Evolutionary conservation across 1,140 invertebrate species (phyloP), one percentile per base, ranked within the genome.

Genomic region (Teleopsis dalmanni): DNA sequence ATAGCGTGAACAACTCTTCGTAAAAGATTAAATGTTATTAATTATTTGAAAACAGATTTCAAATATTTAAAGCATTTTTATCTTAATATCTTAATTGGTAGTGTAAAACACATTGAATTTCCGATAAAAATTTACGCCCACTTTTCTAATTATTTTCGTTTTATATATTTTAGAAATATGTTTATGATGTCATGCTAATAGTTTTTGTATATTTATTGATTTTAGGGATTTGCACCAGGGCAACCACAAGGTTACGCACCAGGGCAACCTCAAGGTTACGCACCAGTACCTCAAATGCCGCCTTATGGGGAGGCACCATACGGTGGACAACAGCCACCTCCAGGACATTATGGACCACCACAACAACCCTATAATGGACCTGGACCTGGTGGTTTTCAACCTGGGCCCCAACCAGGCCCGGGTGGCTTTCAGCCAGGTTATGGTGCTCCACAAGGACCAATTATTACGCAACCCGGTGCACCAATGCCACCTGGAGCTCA

Each of bases 391-490:
- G 57, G 52, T 4, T 34, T 29, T 3, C 62, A 44, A 27, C 48
- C 38, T 4, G 27, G n/a, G 11, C 29, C 9, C 23, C 47, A 31
- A n/a, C 26, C 26, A 6, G 29, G 29, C 23, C 31, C 10, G 35
- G 50, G 43, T 14, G 25, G n/a, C 11, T 18, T 19, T 16, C 48
- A 27, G 13, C 51, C 14, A 37, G 45, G 57, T 4, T 27, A 23
- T 21, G 50, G 4, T 21, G 53, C 42, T 3, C 27, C 51, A 46
- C 41, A 50, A 25, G 48, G 38, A 23, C 63, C 63, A 13, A 63
- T 67, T 19, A 27, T 67, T 27, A 56, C 56, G 13, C 64, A 67
- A 41, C 64, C 64, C 7, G 63, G 64, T 18, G 52, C n/a, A n/a
- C 34, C 45, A 11, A 47, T 38, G 45, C 33, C 29, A 37, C 34